Evolutionary conservation across 2,113 vertebrate species (phyloP).

Genomic region (Corynorhinus townsendii): DNA sequence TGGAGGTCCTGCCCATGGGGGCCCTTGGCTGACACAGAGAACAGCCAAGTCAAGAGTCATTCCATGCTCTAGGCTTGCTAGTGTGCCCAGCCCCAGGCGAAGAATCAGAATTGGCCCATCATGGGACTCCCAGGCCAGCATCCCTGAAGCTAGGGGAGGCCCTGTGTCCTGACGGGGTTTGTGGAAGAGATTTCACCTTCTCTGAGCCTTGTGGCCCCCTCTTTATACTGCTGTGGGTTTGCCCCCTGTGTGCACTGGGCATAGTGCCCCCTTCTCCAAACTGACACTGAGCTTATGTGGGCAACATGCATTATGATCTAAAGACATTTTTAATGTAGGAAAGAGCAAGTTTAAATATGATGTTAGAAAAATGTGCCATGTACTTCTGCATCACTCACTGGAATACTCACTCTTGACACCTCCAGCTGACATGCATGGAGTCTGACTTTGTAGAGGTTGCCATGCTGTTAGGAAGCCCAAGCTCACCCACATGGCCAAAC

Average conservation of each 20-base stretch:
- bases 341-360: background rate
- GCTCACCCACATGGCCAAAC: background rate
- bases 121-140: background rate
- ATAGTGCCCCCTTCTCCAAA: background rate
- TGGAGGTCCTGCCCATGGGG: background rate
- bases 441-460: background rate
- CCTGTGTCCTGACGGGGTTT: background rate
- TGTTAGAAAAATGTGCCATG: background rate
- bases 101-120: background rate
- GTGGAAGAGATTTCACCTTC: background rate
- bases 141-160: background rate
- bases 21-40: background rate
- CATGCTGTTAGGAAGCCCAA: background rate
- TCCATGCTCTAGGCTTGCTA: background rate
- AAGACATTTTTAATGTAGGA: background rate
- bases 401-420: background rate
- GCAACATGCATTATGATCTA: background rate
- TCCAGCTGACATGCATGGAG: background rate
- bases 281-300: background rate
- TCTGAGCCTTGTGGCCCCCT: background rate
- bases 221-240: background rate
- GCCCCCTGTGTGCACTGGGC: no score
- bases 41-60: background rate
- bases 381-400: background rate
- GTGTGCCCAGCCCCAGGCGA: background rate